Evolutionary conservation across 2,113 vertebrate species (phyloP).

Genomic region (Microcebus murinus): DNA sequence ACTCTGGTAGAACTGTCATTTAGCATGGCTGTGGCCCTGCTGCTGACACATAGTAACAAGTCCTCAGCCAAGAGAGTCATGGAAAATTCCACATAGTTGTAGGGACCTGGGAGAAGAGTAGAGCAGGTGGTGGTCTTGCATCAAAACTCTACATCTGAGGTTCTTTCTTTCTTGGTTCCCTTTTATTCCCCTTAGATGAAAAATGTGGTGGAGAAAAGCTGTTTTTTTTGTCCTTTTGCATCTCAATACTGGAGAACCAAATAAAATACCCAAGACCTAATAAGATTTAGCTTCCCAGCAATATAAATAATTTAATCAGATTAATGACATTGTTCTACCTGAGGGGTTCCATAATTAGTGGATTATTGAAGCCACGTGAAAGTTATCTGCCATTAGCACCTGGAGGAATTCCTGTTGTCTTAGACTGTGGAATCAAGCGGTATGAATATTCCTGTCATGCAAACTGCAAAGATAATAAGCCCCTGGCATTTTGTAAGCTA

Average conservation of each 20-base stretch:
- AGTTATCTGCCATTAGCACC: conserved; percentile 89
- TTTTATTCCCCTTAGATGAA: neutral
- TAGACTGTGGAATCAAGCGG: conserved; percentile 77
- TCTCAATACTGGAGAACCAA: conserved; percentile 59
- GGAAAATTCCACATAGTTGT: conserved; percentile 17
- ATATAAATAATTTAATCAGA: conserved; percentile 90
- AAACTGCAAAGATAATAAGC: conserved; percentile 88
- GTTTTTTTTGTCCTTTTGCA: conserved; percentile 18
- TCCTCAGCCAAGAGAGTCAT: neutral
- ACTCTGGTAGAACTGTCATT: conserved; percentile 43
- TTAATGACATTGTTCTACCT: conserved; percentile 89
- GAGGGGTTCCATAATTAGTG: conserved; percentile 88
- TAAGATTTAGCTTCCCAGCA: conserved; percentile 84
- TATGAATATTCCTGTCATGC: conserved; percentile 88
- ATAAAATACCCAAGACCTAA: conserved; percentile 82
- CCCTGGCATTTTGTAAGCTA: conserved; percentile 87
- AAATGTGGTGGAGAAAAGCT: conserved; percentile 52
- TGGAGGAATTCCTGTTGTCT: conserved; percentile 88
- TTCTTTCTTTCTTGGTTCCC: conserved; percentile 5
- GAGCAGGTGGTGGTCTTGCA: neutral
- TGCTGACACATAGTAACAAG: neutral
- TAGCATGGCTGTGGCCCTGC: neutral
- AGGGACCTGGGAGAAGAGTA: neutral
- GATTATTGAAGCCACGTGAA: conserved; percentile 85
- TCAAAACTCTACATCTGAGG: neutral